These are phyloP conservation scores for Trigoniulus corallinus DNA, from an alignment of 1,140 invertebrate species.

Conservation along the genomic window DNA sequence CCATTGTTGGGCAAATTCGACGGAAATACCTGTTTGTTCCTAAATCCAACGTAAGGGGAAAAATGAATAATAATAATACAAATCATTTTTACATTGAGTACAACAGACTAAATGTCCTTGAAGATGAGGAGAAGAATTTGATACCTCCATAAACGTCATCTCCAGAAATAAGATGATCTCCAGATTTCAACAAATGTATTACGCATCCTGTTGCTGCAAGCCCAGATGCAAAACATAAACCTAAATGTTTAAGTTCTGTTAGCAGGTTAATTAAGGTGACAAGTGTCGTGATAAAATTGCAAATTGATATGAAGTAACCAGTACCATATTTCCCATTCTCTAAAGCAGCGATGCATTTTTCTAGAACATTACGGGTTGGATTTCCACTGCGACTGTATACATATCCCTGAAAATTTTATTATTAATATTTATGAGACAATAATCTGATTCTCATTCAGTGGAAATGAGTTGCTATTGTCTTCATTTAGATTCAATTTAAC, in stretches of 20 bases:
- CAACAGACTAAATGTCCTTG: too few relatives aligned
- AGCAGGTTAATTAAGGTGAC: neutral
- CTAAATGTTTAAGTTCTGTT: constrained; percentile 19
- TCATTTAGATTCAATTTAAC: too few relatives aligned
- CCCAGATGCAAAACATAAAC: constrained; percentile 73
- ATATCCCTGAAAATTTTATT: constrained; percentile 58
- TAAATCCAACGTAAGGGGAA: too few relatives aligned
- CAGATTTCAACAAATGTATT: constrained; percentile 50
- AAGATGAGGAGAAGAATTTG: too few relatives aligned
- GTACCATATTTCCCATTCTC: constrained; percentile 74
- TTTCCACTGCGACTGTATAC: constrained; percentile 92
- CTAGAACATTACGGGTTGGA: constrained; percentile 74
- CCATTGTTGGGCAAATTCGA: constrained; percentile 42
- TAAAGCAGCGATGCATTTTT: constrained; percentile 73
- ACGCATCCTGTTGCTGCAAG: constrained; percentile 66
- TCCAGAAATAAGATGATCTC: constrained; percentile 79
- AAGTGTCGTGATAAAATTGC: neutral
- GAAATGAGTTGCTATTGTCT: too few relatives aligned
- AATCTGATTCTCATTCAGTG: too few relatives aligned
- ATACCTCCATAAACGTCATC: constrained; percentile 90
- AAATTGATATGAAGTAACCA: neutral
- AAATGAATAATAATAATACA: constrained; percentile 9
- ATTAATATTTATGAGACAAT: too few relatives aligned
- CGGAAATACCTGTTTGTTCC: constrained; percentile 48
- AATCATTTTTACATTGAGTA: constrained; percentile 2